Conservation (phyloP, 2,113 vertebrate genomes). For the Himantopus leucocephalus region DNA sequence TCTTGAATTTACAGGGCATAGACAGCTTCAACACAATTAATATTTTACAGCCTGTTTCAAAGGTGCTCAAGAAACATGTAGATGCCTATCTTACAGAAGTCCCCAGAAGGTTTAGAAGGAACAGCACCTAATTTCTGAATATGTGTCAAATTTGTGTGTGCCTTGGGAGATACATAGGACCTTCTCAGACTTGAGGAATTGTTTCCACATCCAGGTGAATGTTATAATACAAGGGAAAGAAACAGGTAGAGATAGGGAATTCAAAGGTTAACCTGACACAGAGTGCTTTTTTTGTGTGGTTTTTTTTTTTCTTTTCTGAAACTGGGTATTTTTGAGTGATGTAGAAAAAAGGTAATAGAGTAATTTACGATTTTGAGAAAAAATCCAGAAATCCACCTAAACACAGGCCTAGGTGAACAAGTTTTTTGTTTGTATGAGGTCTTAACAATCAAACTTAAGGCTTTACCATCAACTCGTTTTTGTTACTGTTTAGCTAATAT, state of each 20-base stretch:
- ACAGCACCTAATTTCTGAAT: neutral
- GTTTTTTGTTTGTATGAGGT: neutral
- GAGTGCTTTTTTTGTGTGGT: rapidly evolving
- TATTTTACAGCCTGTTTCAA: neutral
- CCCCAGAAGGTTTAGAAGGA: neutral
- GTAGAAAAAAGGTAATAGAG: neutral
- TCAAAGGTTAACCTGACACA: neutral
- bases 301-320: neutral
- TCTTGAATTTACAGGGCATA: neutral
- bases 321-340: neutral
- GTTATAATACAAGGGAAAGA: neutral
- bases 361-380: neutral
- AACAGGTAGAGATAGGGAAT: neutral
- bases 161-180: neutral
- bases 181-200: neutral
- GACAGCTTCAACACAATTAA: neutral
- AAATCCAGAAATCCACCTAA: neutral
- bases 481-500: neutral
- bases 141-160: neutral
- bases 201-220: neutral
- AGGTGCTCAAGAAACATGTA: neutral
- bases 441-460: neutral
- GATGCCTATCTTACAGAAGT: neutral
- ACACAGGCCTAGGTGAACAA: rapidly evolving
- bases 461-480: neutral